phyloP scores from a whole-genome alignment of 2,888 invertebrate species.

The Lasioglossum pauxillum region DNA sequence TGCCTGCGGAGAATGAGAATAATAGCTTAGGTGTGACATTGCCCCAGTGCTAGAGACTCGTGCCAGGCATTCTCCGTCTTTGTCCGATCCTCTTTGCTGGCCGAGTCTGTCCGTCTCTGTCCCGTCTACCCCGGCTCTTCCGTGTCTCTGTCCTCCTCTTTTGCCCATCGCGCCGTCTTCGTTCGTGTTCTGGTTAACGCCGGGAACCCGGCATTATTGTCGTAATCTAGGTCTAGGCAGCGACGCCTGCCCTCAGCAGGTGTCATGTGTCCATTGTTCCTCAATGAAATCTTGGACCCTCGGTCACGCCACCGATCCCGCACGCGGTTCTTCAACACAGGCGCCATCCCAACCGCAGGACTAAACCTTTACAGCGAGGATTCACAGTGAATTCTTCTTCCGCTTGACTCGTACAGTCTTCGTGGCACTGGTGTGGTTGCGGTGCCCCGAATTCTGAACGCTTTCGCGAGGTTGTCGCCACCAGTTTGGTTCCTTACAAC shows the following conservation, averaged over 20 bases:
- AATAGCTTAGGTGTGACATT: slow-evolving; percentile 81
- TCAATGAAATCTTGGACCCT: slow-evolving; percentile 76
- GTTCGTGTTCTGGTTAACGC: slow-evolving; percentile 52
- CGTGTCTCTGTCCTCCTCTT: slow-evolving; percentile 18
- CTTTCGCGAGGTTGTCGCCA: not conserved
- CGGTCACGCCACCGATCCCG: slow-evolving; percentile 65
- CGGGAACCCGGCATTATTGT: slow-evolving; percentile 73
- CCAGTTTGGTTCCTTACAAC: not conserved
- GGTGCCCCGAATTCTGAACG: not conserved
- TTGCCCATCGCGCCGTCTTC: slow-evolving; percentile 39
- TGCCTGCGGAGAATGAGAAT: slow-evolving; percentile 77
- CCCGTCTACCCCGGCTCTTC: slow-evolving; percentile 16
- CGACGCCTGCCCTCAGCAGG: slow-evolving; percentile 74
- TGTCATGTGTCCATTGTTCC: slow-evolving; percentile 79
- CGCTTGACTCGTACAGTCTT: not conserved
- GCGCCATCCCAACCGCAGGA: not conserved
- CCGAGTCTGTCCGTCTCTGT: slow-evolving; percentile 22
- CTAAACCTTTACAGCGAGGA: not conserved
- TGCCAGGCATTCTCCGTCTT: slow-evolving; percentile 65
- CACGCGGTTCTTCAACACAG: slow-evolving; percentile 11
- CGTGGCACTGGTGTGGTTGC: not conserved
- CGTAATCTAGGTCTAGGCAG: slow-evolving; percentile 80
- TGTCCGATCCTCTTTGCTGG: slow-evolving; percentile 21
- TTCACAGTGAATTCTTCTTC: not conserved
- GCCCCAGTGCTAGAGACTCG: slow-evolving; percentile 79